These are phyloP conservation scores for Pachycephala philippinensis DNA, from an alignment of 2,113 vertebrate genomes.

Conservation along the genomic window DNA sequence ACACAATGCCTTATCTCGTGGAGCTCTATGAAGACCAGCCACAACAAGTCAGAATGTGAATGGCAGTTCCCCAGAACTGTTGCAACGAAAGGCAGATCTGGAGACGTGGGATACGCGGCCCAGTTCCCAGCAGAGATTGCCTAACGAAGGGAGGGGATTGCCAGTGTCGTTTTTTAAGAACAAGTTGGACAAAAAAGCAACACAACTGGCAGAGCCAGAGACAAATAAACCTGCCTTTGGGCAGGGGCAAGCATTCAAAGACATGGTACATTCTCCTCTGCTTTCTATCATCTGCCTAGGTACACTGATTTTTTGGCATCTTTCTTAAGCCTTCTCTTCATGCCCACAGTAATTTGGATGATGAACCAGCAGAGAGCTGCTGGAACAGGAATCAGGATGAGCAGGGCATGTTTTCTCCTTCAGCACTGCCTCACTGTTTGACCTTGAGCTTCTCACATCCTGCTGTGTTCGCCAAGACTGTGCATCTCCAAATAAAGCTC, in stretches of 20 bases:
- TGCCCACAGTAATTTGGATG: neutral
- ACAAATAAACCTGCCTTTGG: neutral
- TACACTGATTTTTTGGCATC: neutral
- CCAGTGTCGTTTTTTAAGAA: neutral
- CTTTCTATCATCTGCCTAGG: neutral
- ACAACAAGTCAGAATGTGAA: neutral
- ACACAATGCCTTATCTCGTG: accelerated
- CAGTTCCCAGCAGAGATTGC: neutral
- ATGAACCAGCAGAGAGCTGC: neutral
- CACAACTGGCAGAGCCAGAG: neutral
- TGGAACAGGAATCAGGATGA: neutral
- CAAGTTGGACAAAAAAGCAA: neutral
- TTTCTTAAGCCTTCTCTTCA: neutral
- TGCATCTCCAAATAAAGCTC: neutral
- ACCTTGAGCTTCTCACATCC: neutral
- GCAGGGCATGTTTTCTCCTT: neutral
- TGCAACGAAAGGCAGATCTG: neutral
- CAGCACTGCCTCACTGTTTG: neutral
- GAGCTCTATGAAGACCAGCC: neutral
- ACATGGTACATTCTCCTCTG: neutral
- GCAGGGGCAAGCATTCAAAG: neutral
- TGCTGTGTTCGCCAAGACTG: accelerated
- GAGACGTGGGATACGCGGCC: neutral
- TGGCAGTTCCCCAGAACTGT: neutral
- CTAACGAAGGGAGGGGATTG: neutral